Evolutionary conservation across 2,888 invertebrate genomes (phyloP), one percentile per base, ranked within the genome.

Genomic region (Acheta domesticus): DNA sequence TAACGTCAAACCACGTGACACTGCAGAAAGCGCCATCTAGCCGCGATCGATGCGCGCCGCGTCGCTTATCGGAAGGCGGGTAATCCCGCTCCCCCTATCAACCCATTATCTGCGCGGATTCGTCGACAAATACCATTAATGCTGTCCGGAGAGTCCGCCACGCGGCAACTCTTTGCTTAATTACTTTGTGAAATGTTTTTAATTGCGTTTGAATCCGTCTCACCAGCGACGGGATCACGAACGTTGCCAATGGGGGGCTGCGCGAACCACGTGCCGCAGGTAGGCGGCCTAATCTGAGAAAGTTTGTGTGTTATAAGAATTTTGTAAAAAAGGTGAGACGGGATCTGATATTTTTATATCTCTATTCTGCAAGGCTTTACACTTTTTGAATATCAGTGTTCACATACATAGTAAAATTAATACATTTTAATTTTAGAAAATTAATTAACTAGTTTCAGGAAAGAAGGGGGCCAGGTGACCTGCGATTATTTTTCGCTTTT

Each of bases 81-180:
- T 36, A 36, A 36, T 36, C 36, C 36, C 36, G 36, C 36, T 16
- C n/a, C 62, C n/a, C n/a, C 62, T 62, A 62, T 62, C 62, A 14
- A n/a, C 62, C 62, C 62, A 62, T 62, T n/a, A 62, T 62, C 62
- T 62, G 62, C 16, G 62, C 14, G 62, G 62, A 62, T 62, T 62
- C 62, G 62, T 62, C 62, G 62, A 62, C 62, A 62, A 62, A 62
- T 62, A 62, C 62, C 62, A 62, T 62, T 62, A 62, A 62, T 62
- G 62, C 62, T n/a, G 62, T 16, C 62, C 16, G 16, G 62, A 14
- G 62, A 62, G 16, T 8, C 62, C 62, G 8, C 16, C n/a, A 62
- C n/a, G 62, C 3, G 62, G 62, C 62, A 62, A n/a, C 62, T 62
- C 62, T 62, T 62, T 62, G 62, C 62, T 62, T 62, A 62, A 62